Base-by-base conservation (phyloP, 1,140 invertebrate genomes). In the Lineus longissimus region DNA sequence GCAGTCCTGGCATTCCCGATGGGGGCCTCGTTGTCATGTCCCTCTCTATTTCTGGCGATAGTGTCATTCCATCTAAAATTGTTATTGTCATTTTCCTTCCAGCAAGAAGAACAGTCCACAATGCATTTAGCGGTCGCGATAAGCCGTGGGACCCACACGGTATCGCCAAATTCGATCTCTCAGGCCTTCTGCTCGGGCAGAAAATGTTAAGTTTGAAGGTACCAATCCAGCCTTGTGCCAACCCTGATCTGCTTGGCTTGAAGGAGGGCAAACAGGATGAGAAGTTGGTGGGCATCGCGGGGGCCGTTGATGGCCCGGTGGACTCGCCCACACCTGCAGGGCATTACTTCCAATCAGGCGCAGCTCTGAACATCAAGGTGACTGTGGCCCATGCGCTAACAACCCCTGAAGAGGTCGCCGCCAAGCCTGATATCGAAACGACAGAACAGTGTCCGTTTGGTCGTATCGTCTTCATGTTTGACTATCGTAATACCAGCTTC, bases 121-220 rank as follows among this genome's bases (percentile, higher is more conserved):
- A 81, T 65, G 72, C 80, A 29, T 80, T 81, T 58, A 67, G 73
- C 30, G 76, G 69, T 7, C 69, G 75, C 25, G 71, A 74, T 51
- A 76, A 76, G 55, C 72, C 73, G 0, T 82, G 79, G 80, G 78
- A 82, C 65, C 79, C 80, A 0, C 80, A 76, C 61, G 80, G 79
- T 30, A 67, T 81, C 13, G 71, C 75, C 17, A 73, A 73, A 40
- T 59, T 81, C 0, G 73, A 80, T 68, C 59, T 82, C n/a, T 78
- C 76, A 9, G 79, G 78, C 43, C 64, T 82, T 1, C 56, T 80
- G 23, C 67, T 81, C 9, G 80, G 80, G 0, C 73, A 79, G 57
- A 69, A 71, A 19, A 72, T 75, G 54, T 54, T 81, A 6, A 65
- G 79, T 40, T 55, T 81, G 6, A 76, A 73, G 31, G 62, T 76